A percentile compares a stretch with the other conserved stretches of the same genome.
Evolutionary conservation across 2,797 vertebrate genomes (phyloP).

Genomic region (Chromobotia macracanthus): DNA sequence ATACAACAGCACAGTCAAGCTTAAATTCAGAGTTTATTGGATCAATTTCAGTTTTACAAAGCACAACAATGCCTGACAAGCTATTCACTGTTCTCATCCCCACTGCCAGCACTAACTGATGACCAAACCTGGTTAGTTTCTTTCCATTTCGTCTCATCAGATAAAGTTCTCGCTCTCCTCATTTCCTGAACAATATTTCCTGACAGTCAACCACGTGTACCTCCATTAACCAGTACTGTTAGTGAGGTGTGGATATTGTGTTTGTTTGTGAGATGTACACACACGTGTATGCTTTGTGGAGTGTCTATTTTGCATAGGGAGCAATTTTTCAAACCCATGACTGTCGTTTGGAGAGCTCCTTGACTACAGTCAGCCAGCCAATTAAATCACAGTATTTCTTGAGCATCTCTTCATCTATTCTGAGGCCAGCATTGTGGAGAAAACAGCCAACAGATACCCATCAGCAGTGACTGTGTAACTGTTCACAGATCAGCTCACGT

Average conservation of each 20-base stretch:
- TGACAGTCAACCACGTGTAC: neutral
- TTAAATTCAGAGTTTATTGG: conserved; percentile 51
- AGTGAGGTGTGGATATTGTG: conserved; percentile 20
- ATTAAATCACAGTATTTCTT: neutral
- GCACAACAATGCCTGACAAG: conserved; percentile 71
- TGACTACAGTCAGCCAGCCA: conserved; percentile 15
- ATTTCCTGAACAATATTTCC: too few species aligned
- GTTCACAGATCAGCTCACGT: conserved; percentile 14
- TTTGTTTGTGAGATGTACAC: too few species aligned
- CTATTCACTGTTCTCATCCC: conserved; percentile 45
- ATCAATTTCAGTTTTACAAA: conserved; percentile 63
- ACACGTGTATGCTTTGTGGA: neutral
- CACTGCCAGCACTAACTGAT: conserved; percentile 45
- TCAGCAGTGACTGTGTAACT: neutral
- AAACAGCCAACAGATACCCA: conserved; percentile 5
- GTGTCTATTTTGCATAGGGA: conserved; percentile 19
- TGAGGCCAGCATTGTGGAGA: neutral
- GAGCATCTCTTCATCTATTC: neutral
- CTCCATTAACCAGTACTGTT: neutral
- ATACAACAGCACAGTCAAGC: conserved; percentile 55
- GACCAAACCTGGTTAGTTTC: conserved; percentile 21
- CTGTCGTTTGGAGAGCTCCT: conserved; percentile 1
- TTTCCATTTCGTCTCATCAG: conserved; percentile 23
- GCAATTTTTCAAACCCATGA: conserved; percentile 43
- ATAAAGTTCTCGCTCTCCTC: conserved; percentile 1